Percentiles rank a stretch among this genome's conserved stretches.
Conservation (phyloP, 2,888 invertebrate genomes). For the Trichogramma dendrolimi region DNA sequence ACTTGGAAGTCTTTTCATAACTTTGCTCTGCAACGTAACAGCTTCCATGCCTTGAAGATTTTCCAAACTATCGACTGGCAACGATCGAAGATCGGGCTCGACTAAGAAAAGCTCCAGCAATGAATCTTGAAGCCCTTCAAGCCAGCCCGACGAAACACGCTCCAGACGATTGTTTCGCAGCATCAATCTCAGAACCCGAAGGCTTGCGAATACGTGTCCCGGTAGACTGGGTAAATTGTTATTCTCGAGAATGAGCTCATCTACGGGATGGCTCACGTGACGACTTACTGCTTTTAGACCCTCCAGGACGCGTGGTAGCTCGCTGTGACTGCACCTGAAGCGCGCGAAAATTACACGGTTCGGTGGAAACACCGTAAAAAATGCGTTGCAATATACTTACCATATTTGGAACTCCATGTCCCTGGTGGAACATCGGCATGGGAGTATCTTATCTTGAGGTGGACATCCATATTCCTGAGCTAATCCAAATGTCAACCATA, state of each 20-base stretch:
- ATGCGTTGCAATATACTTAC: conserved; percentile 52
- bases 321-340: conserved; percentile 87
- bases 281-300: conserved; percentile 69
- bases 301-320: conserved; percentile 70
- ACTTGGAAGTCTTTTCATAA: conserved; percentile 70
- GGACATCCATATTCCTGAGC: conserved; percentile 61
- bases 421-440: conserved; percentile 76
- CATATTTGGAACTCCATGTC: conserved; percentile 81
- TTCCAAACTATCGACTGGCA: conserved; percentile 74
- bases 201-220: conserved; percentile 72
- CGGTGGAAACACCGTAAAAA: not conserved
- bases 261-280: conserved; percentile 67
- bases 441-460: conserved; percentile 70
- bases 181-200: conserved; percentile 76
- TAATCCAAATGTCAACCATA: not conserved
- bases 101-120: conserved; percentile 81
- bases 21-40: conserved; percentile 74
- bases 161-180: conserved; percentile 78
- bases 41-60: conserved; percentile 75
- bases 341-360: not conserved
- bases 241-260: conserved; percentile 82
- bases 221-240: conserved; percentile 82
- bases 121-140: conserved; percentile 71
- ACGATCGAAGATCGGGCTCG: conserved; percentile 73
- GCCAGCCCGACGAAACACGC: conserved; percentile 75